Conservation (phyloP, 2,888 invertebrate species). For the Tyria jacobaeae region DNA sequence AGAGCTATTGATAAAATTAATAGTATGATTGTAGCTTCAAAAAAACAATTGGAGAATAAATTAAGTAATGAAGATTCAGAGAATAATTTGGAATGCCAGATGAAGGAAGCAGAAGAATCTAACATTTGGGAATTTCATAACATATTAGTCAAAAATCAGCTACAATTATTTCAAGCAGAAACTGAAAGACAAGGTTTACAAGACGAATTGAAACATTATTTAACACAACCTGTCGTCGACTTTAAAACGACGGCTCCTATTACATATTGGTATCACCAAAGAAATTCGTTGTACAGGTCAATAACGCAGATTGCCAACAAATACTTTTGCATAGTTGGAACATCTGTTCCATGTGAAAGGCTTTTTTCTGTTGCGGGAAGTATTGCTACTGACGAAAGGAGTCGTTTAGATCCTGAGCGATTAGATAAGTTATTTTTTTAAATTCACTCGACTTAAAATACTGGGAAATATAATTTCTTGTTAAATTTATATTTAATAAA, state of each 20-base stretch:
- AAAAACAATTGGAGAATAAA: constrained; percentile 30
- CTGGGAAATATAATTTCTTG: constrained; percentile 20
- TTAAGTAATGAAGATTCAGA: constrained; percentile 28
- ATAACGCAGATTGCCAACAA: constrained; percentile 37
- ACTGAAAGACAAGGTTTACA: constrained; percentile 45
- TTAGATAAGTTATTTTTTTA: constrained; percentile 22
- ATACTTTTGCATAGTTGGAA: constrained; percentile 43
- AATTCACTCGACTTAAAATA: constrained; percentile 22
- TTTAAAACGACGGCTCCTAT: constrained; percentile 40
- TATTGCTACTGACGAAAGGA: constrained; percentile 35
- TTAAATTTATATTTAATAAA: constrained; percentile 21
- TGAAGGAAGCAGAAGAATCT: constrained; percentile 18
- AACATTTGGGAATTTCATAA: constrained; percentile 41
- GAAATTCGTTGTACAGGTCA: constrained; percentile 32
- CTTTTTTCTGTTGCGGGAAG: constrained; percentile 36
- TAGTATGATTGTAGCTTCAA: constrained; percentile 36
- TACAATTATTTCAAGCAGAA: constrained; percentile 36
- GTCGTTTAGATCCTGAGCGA: constrained; percentile 28
- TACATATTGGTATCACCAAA: too few relatives aligned
- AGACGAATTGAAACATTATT: constrained; percentile 48
- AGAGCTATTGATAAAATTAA: constrained; percentile 38
- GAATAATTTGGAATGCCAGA: constrained; percentile 23
- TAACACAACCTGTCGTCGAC: constrained; percentile 43
- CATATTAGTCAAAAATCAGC: constrained; percentile 38
- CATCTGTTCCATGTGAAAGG: constrained; percentile 25